Evolutionary conservation across 2,797 vertebrate genomes (phyloP), one percentile per base, ranked within the genome.

Genomic region (Nyctalus aviator): DNA sequence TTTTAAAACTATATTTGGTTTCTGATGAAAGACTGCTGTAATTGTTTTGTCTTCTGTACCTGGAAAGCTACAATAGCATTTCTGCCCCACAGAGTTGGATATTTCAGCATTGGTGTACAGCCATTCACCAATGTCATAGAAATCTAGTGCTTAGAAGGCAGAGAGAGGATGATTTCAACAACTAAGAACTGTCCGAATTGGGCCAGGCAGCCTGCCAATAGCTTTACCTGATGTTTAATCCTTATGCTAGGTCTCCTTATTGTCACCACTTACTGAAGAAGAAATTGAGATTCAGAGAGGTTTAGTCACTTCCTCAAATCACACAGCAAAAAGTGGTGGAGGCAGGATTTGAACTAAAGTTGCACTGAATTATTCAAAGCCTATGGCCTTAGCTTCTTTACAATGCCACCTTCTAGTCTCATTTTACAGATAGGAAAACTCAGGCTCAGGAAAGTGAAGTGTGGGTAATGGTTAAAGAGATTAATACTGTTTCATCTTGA

Each of bases 1-100:
- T 50, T 50, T 50, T 50, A 9, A 55, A 64, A 95, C 94, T 23
- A 23, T 25, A 50, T 66, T 88, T 94, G 85, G 83, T 93, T 96
- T 96, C 88, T 83, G 87, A 69, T 79, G 90, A 95, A 93, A 83
- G 55, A 21, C 90, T 76, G 46, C 59, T 83, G 14, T 30, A 44
- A 90, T 92, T 53, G 23, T 12, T 95, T 88, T 94, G 76, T 91
- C 84, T 69, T 53, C 48, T 68, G 41, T 68, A 17, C 8, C n/a
- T 50, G 71, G 64, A 84, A 93, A 48, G 27, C 62, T n/a, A 44
- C 2, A 21, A 30, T 3, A 27, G 44, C 9, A 1, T 37, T 7
- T 84, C 10, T 44, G 20, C 66, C 79, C 37, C 8, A 15, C 64
- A 92, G 57, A 1, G 27, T 50, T 9, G 15, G 72, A 3, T 76